Conservation (phyloP, 1,140 invertebrate genomes). For the Drosophila eugracilis region DNA sequence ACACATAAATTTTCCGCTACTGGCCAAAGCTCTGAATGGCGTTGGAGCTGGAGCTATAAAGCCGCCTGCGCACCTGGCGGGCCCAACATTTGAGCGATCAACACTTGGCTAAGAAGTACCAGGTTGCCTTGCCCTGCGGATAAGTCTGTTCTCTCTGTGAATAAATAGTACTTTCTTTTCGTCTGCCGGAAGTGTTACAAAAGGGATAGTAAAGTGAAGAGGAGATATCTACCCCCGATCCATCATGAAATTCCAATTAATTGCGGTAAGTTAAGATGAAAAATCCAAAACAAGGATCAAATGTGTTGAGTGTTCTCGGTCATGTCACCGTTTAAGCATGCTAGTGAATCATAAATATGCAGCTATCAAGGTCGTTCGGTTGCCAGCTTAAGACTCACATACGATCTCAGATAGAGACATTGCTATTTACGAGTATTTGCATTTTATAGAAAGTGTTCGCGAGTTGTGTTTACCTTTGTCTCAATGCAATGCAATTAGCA, state of each 20-base stretch:
- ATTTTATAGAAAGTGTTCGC: conserved; percentile 75
- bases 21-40: conserved; percentile 35
- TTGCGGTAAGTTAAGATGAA: conserved; percentile 63
- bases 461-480: conserved; percentile 28
- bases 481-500: conserved; percentile 71
- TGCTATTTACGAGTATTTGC: conserved; percentile 57
- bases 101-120: conserved; percentile 47
- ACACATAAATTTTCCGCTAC: conserved; percentile 70
- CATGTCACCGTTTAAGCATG: conserved; percentile 21
- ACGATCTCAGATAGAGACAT: conserved; percentile 48
- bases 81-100: conserved; percentile 74
- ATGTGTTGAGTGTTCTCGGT: conserved; percentile 13
- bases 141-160: conserved; percentile 1
- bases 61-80: conserved; percentile 59
- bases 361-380: conserved; percentile 62
- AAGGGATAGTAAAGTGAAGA: conserved; percentile 1
- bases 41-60: conserved; percentile 55
- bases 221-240: conserved; percentile 1
- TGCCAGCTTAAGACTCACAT: conserved; percentile 46
- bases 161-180: conserved; percentile 8
- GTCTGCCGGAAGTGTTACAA: conserved; percentile 34
- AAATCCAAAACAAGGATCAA: conserved; percentile 1
- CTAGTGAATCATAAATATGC: conserved; percentile 29
- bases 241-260: conserved; percentile 65
- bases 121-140: conserved; percentile 10